Evolutionary conservation across 2,888 invertebrate species (phyloP).

Genomic region (Machimus atricapillus): DNA sequence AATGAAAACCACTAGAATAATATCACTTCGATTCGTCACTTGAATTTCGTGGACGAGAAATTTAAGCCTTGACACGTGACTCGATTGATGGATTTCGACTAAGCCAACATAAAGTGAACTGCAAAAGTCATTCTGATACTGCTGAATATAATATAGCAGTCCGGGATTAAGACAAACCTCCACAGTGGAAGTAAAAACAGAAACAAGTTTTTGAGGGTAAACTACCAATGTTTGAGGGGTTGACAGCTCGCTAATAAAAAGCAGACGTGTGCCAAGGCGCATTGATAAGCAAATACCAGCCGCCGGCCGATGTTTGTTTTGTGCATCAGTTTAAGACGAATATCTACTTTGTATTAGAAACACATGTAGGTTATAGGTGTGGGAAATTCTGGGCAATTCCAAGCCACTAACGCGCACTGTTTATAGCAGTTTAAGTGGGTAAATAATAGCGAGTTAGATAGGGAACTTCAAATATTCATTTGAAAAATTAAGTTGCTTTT

Average conservation of each 20-base stretch:
- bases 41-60: neutral
- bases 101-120: constrained; percentile 22
- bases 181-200: neutral
- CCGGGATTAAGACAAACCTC: neutral
- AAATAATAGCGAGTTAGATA: neutral
- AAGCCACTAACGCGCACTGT: neutral
- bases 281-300: neutral
- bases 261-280: neutral
- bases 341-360: neutral
- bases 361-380: neutral
- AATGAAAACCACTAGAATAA: neutral
- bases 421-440: neutral
- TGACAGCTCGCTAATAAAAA: neutral
- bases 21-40: constrained; percentile 30
- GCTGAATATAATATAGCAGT: neutral
- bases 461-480: neutral
- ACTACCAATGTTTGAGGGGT: neutral
- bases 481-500: neutral
- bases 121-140: constrained; percentile 31
- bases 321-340: neutral
- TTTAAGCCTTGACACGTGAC: constrained; percentile 48
- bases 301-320: neutral
- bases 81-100: constrained; percentile 44
- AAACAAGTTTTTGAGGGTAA: neutral
- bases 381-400: neutral